phyloP scores from a whole-genome alignment of 2,888 invertebrate genomes.

The Germaria angustata region DNA sequence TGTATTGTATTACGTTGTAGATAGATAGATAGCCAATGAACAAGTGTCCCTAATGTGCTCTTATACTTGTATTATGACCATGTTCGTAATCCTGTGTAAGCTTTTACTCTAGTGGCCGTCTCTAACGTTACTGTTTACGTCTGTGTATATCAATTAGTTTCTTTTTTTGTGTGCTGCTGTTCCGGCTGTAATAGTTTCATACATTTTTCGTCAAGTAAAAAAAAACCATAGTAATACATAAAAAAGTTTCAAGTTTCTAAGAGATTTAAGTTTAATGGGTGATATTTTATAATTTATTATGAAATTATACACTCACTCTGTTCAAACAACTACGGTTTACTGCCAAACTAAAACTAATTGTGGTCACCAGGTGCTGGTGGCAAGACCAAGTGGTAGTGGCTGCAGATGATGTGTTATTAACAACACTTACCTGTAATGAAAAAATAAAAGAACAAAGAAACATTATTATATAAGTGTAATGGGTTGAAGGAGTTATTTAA shows the following conservation, averaged over 20 bases:
- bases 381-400: conserved; percentile 15
- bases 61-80: background rate
- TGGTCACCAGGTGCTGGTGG: conserved; percentile 60
- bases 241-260: conserved; percentile 28
- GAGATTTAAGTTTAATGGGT: conserved; percentile 62
- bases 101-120: conserved; percentile 25
- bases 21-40: background rate
- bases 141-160: conserved; percentile 32
- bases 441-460: conserved; percentile 13
- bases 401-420: conserved; percentile 45
- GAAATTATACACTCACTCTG: conserved; percentile 42
- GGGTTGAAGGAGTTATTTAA: background rate
- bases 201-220: background rate
- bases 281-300: conserved; percentile 65
- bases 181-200: background rate
- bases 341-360: conserved; percentile 37
- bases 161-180: conserved; percentile 1
- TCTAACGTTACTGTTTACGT: background rate
- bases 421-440: conserved; percentile 63
- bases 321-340: background rate
- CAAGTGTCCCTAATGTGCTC: conserved; percentile 25
- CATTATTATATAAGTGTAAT: conserved; percentile 8
- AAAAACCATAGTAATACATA: background rate
- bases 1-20: conserved; percentile 27
- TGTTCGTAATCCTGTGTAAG: conserved; percentile 14